A percentile compares a stretch with the other conserved stretches of the same genome.
Evolutionary conservation across 1,140 invertebrate genomes (phyloP).

Genomic region (Latrodectus geometricus): DNA sequence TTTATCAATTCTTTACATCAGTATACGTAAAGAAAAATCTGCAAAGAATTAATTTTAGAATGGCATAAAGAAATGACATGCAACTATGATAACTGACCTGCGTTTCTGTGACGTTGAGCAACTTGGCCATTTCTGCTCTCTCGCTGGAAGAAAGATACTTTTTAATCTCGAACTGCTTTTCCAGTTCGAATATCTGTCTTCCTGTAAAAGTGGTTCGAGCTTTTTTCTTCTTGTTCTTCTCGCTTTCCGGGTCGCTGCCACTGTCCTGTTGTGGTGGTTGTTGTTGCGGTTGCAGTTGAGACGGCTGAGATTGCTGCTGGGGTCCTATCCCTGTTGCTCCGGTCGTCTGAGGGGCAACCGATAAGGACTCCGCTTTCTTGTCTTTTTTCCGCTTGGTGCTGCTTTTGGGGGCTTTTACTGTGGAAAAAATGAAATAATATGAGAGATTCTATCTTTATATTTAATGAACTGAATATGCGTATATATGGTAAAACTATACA

Average conservation of each 20-base stretch:
- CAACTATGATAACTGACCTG: slow-evolving; percentile 76
- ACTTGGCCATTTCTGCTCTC: slow-evolving; percentile 93
- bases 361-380: slow-evolving; percentile 16
- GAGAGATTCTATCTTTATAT: too few species aligned
- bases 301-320: background rate
- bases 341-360: background rate
- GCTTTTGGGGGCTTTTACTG: slow-evolving; percentile 38
- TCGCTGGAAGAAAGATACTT: slow-evolving; percentile 97
- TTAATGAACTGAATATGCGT: too few species aligned
- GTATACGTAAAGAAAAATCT: too few species aligned
- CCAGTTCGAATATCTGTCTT: slow-evolving; percentile 94
- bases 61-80: background rate
- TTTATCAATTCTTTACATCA: too few species aligned
- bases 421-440: background rate
- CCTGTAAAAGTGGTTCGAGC: slow-evolving; percentile 96
- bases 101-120: slow-evolving; percentile 95
- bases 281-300: background rate
- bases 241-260: slow-evolving; percentile 53
- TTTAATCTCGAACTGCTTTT: slow-evolving; percentile 95
- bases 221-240: slow-evolving; percentile 81
- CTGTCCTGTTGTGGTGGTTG: slow-evolving; percentile 24
- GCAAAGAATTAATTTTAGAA: too few species aligned
- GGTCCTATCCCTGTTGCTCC: background rate
- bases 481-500: too few species aligned
- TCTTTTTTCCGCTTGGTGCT: slow-evolving; percentile 49